Base-by-base conservation (phyloP, 1,140 invertebrate genomes). In the Drosophila pseudoananassae region DNA sequence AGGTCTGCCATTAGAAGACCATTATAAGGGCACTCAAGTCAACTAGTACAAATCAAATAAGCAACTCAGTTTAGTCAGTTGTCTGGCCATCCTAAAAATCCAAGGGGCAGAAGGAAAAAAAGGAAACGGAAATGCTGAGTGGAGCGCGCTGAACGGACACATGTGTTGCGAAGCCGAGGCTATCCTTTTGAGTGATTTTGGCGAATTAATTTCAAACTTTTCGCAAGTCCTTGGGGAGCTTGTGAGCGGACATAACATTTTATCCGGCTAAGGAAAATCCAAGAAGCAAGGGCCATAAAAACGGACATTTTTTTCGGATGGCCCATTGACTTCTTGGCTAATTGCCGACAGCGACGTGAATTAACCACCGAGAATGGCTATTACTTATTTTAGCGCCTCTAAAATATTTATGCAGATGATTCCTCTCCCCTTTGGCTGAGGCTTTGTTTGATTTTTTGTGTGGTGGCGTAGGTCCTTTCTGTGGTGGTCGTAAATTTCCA, bases 381-480 rank as follows among this genome's bases (percentile, higher is more conserved):
- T 72, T 57, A 80, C 66, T 79, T 84, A 72, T 76, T 65, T 76
- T 60, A 64, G 58, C 73, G 64, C 54, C 58, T 60, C 68, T 77
- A 36, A 74, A 78, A 69, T 64, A 74, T 78, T 69, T 69, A 78
- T 70, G 46, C 75, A 70, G 40, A 80, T 54, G 23, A 40, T 27
- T 54, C 33, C 47, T 27, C 40, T 65, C 45, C 27, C 27, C 33
- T 27, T 31, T 66, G 27, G 14, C 33, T 36, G 33, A 4, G 10
- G 33, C 4, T 36, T 12, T 36, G 33, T 4, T 36, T 14, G 9
- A 49, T 14, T 43, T 52, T 43, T 12, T 36, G 40, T 68, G 25
- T 36, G 20, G 20, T 10, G 3, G 29, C 54, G 33, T 23, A 5
- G 38, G 25, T 27, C 38, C n/a, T 46, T 49, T 20, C 36, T 31